Evolutionary conservation across 2,797 vertebrate species (phyloP), one percentile per base, ranked within the genome.

Genomic region (Tapirus indicus): DNA sequence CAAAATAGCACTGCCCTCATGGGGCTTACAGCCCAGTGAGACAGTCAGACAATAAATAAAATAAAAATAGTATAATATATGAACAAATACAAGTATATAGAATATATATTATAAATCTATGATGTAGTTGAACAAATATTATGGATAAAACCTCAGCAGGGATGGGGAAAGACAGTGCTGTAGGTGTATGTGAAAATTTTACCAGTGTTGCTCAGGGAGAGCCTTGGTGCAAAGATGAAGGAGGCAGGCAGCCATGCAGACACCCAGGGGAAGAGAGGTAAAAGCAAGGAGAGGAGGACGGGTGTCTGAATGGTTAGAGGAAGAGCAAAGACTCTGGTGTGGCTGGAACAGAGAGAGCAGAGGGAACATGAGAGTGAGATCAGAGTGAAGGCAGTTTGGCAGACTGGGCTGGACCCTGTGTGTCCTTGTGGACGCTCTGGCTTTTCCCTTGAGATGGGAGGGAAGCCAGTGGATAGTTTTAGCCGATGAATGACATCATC

Each of bases 291-390:
- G 6, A 9, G n/a, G 13, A 38, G 7, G 38, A 1, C 0, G 27
- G 16, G 13, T 1, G 7, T 10, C 56, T 71, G 35, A 29, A 4
- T 54, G 1, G 6, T 23, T 2, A 11, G 20, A 16, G 74, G 21
- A 32, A 16, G 0, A 6, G 21, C 4, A 0, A 10, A 32, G 41
- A 23, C 83, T 2, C 13, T 10, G 0, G 77, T 0, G 64, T 5
- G 49, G 14, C 56, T 35, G 25, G n/a, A 27, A 27, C 21, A 4
- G 47, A 35, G 18, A 6, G 54, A 27, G 13, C 0, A 38, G n/a
- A 2, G 11, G 56, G 21, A 16, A 14, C 8, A 0, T 1, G 12
- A 13, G 29, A 6, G 20, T 1, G 27, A 52, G 83, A 14, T 4
- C 1, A 0, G 58, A 0, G 38, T 1, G 6, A 21, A 23, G 84